phyloP scores from a whole-genome alignment of 2,888 invertebrate genomes.

The Diarsia rubi region DNA sequence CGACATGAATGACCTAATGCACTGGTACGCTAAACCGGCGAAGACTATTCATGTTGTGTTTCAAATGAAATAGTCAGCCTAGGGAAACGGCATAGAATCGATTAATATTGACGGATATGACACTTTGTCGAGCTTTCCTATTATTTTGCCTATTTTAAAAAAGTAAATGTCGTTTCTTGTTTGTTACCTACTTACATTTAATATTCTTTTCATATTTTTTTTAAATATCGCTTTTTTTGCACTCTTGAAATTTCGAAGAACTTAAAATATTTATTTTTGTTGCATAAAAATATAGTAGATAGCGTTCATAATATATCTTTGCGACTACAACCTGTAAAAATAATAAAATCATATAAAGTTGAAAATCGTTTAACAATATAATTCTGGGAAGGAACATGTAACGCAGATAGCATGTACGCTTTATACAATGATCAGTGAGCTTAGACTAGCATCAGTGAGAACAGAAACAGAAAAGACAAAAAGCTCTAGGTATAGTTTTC shows the following conservation, averaged over 20 bases:
- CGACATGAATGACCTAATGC: conserved; percentile 78
- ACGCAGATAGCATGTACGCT: neutral
- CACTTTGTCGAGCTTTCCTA: conserved; percentile 4
- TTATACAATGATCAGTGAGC: too few relatives aligned
- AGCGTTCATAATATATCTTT: neutral
- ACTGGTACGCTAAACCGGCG: conserved; percentile 70
- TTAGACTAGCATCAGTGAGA: too few relatives aligned
- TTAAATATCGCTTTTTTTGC: neutral
- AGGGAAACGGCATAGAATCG: conserved; percentile 62
- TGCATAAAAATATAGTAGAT: neutral
- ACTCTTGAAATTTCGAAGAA: neutral
- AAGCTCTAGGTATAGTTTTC: too few relatives aligned
- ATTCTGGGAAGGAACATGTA: neutral
- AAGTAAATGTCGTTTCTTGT: neutral
- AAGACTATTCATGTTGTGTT: conserved; percentile 67
- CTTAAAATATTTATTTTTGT: neutral
- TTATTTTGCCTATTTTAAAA: neutral
- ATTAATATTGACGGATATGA: conserved; percentile 35
- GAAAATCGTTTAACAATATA: neutral
- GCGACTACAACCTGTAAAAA: too few relatives aligned
- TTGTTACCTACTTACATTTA: too few relatives aligned
- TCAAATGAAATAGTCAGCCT: conserved; percentile 52
- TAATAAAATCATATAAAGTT: too few relatives aligned
- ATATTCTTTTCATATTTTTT: too few relatives aligned
- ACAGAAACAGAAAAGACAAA: too few relatives aligned